Base-by-base conservation (phyloP, 2,888 invertebrate species). In the Eremobia ochroleuca region DNA sequence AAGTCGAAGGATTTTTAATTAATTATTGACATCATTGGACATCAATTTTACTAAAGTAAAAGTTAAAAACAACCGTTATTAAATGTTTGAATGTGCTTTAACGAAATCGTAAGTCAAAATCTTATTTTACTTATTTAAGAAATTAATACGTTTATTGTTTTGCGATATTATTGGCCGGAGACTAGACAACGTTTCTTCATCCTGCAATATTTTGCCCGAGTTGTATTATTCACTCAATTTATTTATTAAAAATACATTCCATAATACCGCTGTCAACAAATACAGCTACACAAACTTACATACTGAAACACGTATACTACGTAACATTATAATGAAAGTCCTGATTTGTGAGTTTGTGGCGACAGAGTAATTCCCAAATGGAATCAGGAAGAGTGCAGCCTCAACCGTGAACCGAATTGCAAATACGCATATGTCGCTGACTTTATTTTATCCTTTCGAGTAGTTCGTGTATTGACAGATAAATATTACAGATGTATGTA, bases 351-450 rank as follows among this genome's bases (percentile, higher is more conserved):
- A 93, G 95, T 94, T 93, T 94, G 93, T 93, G 94, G 94, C 94
- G 95, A 95, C 94, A 93, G 91, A 92, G 94, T 94, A 94, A 96
- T 96, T 97, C 96, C 96, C 96, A 95, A 94, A 96, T 96, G 96
- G 96, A 97, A 97, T 97, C 96, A 96, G 91, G 93, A 95, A 94
- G 95, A 96, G 96, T 96, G 96, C 96, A 94, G 92, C 89, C 88
- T 86, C 87, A 88, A 82, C 90, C 95, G 95, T 94, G 95, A 92
- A 92, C 94, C 93, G 96, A 95, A 96, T 96, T 91, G 94, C 95
- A 95, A 96, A 94, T 95, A 95, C 94, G 94, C 94, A 93, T 96
- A 95, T 90, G 94, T 95, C 92, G 91, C 91, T 90, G 91, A 93
- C 92, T 95, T 95, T 95, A 96, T 94, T 92, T 93, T 88, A 89